These are phyloP conservation scores for Polypterus bichir DNA, from an alignment of 2,113 vertebrate genomes.

Conservation along the genomic window DNA sequence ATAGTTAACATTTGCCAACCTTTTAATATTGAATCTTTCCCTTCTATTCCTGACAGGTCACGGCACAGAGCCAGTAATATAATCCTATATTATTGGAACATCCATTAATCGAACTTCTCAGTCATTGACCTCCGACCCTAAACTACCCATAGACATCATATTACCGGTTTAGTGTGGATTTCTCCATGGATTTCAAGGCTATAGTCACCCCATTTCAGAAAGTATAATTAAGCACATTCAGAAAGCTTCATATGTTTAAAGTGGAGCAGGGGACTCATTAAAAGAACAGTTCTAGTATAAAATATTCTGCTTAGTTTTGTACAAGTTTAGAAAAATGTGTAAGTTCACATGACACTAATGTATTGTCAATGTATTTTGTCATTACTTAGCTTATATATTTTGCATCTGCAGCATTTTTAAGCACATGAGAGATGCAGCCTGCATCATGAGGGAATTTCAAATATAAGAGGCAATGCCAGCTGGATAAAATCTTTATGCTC, in stretches of 20 bases:
- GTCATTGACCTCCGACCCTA: constrained; percentile 46
- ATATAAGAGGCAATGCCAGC: too few species aligned
- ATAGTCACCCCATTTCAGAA: constrained; percentile 17
- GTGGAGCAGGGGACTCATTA: constrained; percentile 31
- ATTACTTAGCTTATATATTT: too few species aligned
- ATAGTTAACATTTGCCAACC: constrained; percentile 8
- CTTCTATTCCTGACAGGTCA: constrained; percentile 24
- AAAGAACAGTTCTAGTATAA: not conserved
- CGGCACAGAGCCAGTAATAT: constrained; percentile 44
- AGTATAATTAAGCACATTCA: constrained; percentile 30
- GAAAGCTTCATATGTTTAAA: constrained; percentile 13
- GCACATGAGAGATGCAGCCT: too few species aligned
- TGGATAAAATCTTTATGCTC: too few species aligned
- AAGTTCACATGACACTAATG: too few species aligned
- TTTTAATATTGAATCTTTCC: constrained; percentile 29
- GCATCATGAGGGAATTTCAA: too few species aligned
- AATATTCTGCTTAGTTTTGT: too few species aligned
- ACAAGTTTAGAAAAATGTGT: too few species aligned
- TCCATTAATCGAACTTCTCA: constrained; percentile 56
- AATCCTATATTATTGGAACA: constrained; percentile 55
- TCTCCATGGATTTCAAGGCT: constrained; percentile 12
- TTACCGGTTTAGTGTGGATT: constrained; percentile 29
- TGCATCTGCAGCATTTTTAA: too few species aligned
- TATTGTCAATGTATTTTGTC: too few species aligned
- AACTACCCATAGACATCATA: constrained; percentile 53